Evolutionary conservation across 2,113 vertebrate genomes (phyloP).

Genomic region (Tichodroma muraria): DNA sequence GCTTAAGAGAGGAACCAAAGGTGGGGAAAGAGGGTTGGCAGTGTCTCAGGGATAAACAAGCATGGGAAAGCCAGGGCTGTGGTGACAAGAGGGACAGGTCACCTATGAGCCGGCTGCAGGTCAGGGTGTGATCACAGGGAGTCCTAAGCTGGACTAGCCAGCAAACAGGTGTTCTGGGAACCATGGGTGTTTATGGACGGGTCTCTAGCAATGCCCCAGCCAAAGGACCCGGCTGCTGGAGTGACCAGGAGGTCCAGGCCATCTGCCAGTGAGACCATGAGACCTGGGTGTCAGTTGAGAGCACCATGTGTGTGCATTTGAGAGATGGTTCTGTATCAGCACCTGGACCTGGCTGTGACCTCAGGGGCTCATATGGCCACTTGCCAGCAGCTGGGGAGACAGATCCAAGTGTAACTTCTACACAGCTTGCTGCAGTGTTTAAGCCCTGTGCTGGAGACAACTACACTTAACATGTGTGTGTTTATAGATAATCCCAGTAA

Average conservation of each 20-base stretch:
- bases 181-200: too few species aligned
- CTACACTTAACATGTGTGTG: too few species aligned
- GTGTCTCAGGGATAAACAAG: not conserved
- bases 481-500: not conserved
- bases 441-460: not conserved
- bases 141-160: not conserved
- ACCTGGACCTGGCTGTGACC: not conserved
- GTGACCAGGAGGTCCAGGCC: not conserved
- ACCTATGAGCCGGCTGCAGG: not conserved
- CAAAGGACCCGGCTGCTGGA: not conserved
- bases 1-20: not conserved
- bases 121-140: not conserved
- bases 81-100: not conserved
- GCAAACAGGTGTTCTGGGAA: not conserved
- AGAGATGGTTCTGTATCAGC: not conserved
- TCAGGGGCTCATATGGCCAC: not conserved
- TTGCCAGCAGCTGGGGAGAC: not conserved
- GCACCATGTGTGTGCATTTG: not conserved
- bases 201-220: not conserved
- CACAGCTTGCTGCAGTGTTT: not conserved
- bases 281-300: not conserved
- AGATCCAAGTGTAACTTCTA: not conserved
- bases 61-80: not conserved
- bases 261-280: accelerated
- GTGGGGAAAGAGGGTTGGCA: not conserved